Evolutionary conservation across 2,888 invertebrate species (phyloP).

Genomic region (Xanthia icteritia): DNA sequence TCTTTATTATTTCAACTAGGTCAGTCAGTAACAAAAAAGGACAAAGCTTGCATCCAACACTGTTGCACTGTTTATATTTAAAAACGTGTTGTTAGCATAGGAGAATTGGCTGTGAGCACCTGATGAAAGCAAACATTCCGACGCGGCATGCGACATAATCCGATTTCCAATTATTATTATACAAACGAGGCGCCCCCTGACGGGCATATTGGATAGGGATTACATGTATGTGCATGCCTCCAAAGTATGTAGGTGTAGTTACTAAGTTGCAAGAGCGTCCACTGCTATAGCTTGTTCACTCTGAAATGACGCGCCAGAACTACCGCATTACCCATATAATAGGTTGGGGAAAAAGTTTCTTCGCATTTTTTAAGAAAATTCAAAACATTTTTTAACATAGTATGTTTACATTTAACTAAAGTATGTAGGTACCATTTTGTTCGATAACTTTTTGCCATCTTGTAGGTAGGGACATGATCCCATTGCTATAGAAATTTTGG

Average conservation of each 20-base stretch:
- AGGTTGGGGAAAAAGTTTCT: too few species aligned
- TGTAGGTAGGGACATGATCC: too few species aligned
- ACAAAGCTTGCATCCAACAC: not conserved
- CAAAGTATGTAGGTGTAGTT: not conserved
- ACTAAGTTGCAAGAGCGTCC: conserved; percentile 12
- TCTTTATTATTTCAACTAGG: conserved; percentile 3
- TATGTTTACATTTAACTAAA: too few species aligned
- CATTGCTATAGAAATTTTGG: too few species aligned
- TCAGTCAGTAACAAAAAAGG: conserved; percentile 16
- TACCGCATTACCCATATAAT: too few species aligned
- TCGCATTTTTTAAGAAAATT: too few species aligned
- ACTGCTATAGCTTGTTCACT: too few species aligned
- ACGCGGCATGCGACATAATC: conserved; percentile 73
- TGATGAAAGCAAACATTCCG: conserved; percentile 78
- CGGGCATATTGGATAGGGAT: conserved; percentile 54
- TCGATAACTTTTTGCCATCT: too few species aligned
- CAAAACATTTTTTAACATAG: too few species aligned
- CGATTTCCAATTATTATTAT: conserved; percentile 82
- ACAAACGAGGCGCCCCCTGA: conserved; percentile 69
- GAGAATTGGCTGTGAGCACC: conserved; percentile 70
- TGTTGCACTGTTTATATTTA: conserved; percentile 47
- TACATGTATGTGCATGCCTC: conserved; percentile 31
- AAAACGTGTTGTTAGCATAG: conserved; percentile 66
- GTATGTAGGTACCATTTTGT: too few species aligned
- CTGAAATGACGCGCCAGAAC: too few species aligned